Evolutionary conservation across 2,113 vertebrate genomes (phyloP).

Genomic region (Hyaena hyaena): DNA sequence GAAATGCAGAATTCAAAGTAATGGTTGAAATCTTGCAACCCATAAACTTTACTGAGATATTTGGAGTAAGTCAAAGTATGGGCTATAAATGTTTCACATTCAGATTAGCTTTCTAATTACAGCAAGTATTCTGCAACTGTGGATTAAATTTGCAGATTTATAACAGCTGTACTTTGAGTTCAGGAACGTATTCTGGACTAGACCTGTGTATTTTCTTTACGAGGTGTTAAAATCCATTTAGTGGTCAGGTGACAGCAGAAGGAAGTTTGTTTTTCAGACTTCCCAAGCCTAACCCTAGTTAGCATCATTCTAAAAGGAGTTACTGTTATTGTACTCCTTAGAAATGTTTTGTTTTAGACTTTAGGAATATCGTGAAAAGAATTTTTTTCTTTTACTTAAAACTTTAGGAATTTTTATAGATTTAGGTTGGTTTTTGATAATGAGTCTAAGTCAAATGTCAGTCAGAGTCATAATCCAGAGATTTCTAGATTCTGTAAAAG

Average conservation of each 20-base stretch:
- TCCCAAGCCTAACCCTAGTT: background rate
- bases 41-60: background rate
- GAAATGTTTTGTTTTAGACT: slow-evolving; percentile 14
- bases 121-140: background rate
- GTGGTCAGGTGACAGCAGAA: slow-evolving; percentile 23
- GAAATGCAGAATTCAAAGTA: slow-evolving; percentile 38
- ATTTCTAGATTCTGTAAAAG: background rate
- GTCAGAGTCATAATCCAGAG: background rate
- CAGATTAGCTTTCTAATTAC: slow-evolving; percentile 60
- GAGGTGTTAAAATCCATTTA: slow-evolving; percentile 27
- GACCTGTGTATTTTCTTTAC: slow-evolving; percentile 52
- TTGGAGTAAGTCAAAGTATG: slow-evolving; percentile 27
- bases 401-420: background rate
- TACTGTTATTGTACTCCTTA: background rate
- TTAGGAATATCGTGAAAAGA: background rate
- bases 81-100: background rate
- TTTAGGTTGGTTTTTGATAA: slow-evolving; percentile 14
- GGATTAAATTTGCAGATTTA: slow-evolving; percentile 4
- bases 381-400: slow-evolving; percentile 28
- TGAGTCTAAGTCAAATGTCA: background rate
- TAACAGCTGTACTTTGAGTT: slow-evolving; percentile 34
- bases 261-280: slow-evolving; percentile 46
- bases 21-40: slow-evolving; percentile 26
- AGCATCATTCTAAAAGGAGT: slow-evolving; percentile 32
- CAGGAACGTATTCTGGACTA: background rate